Evolutionary conservation across 2,888 invertebrate species (phyloP).

Genomic region (Hypomecis punctinalis): DNA sequence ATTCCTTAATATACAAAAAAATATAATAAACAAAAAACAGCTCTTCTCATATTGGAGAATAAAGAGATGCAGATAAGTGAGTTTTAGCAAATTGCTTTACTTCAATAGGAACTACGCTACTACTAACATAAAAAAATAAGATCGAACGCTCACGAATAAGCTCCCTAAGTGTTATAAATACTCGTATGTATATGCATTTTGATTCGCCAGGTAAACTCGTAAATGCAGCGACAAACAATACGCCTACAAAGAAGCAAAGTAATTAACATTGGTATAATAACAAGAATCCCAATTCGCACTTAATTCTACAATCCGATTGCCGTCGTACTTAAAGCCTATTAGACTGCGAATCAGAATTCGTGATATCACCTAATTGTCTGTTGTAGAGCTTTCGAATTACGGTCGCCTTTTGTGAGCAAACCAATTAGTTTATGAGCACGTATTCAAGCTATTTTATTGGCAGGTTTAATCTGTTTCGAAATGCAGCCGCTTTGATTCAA

Average conservation of each 20-base stretch:
- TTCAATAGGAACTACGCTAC: no score
- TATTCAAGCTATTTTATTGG: constrained; percentile 21
- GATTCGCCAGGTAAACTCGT: neutral
- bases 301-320: constrained; percentile 28
- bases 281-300: constrained; percentile 27
- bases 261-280: constrained; percentile 27
- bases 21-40: no score
- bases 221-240: constrained; percentile 6
- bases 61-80: no score
- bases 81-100: no score
- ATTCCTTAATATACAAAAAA: no score
- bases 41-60: no score
- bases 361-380: constrained; percentile 35
- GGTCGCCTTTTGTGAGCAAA: constrained; percentile 30
- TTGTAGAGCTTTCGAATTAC: constrained; percentile 33
- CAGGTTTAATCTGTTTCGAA: constrained; percentile 46
- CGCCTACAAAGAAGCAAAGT: constrained; percentile 14
- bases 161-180: neutral
- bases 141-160: no score
- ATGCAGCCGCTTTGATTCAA: constrained; percentile 42
- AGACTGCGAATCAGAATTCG: constrained; percentile 27
- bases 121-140: no score
- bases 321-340: constrained; percentile 31
- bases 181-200: neutral
- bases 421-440: constrained; percentile 35